Evolutionary conservation across 2,888 invertebrate genomes (phyloP).

Genomic region (Eristalinus aeneus): DNA sequence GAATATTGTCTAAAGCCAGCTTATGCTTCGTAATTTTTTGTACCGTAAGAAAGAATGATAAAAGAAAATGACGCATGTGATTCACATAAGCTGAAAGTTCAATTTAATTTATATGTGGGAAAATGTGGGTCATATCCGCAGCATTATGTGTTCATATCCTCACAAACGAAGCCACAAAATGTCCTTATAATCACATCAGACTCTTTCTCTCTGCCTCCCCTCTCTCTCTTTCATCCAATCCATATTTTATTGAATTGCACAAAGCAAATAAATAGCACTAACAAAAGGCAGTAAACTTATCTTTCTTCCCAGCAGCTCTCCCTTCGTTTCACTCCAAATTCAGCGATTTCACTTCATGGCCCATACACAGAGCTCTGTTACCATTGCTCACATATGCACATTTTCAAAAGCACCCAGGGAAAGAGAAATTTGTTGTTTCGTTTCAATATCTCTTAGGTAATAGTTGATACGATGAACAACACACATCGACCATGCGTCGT

Average conservation of each 20-base stretch:
- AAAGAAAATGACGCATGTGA: too few species aligned
- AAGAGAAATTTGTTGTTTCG: conserved; percentile 57
- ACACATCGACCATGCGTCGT: neutral
- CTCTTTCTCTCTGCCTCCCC: neutral
- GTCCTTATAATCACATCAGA: neutral
- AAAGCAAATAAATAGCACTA: conserved; percentile 14
- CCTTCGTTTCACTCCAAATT: conserved; percentile 68
- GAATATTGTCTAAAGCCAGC: too few species aligned
- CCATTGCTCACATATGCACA: conserved; percentile 34
- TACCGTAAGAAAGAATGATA: too few species aligned
- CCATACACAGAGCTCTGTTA: neutral
- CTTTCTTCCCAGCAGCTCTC: conserved; percentile 46
- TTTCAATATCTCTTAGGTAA: conserved; percentile 64
- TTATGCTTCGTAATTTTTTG: too few species aligned
- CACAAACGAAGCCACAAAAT: neutral
- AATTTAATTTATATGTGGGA: too few species aligned
- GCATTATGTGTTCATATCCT: too few species aligned
- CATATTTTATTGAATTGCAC: neutral
- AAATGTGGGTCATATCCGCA: too few species aligned
- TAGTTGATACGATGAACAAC: conserved; percentile 26
- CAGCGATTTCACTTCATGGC: conserved; percentile 62
- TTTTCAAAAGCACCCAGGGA: conserved; percentile 43
- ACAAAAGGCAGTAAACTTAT: neutral
- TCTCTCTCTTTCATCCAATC: neutral
- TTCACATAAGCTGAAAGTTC: too few species aligned